phyloP scores from a whole-genome alignment of 2,888 invertebrate genomes.

The Andrena haemorrhoa region DNA sequence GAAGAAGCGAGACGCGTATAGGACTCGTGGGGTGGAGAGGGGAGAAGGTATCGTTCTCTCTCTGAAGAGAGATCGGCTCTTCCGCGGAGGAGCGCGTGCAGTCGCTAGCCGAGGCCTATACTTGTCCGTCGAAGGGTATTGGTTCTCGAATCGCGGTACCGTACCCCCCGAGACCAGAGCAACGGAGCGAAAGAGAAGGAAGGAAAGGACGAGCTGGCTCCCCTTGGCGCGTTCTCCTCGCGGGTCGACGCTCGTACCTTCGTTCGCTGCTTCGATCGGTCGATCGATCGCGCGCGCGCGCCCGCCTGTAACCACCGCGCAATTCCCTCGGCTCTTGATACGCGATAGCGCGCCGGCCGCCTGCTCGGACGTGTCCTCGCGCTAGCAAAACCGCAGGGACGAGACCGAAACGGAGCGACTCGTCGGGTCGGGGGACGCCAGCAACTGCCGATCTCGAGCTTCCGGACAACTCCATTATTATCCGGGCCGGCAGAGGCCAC shows the following conservation, averaged over 20 bases:
- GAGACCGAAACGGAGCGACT: slow-evolving; percentile 5
- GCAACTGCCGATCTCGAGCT: slow-evolving; percentile 27
- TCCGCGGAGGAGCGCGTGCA: slow-evolving; percentile 81
- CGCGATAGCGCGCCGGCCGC: slow-evolving; percentile 18
- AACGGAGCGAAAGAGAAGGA: slow-evolving; percentile 33
- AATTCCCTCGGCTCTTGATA: slow-evolving; percentile 23
- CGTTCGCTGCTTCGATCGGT: slow-evolving; percentile 35
- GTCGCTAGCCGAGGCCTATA: slow-evolving; percentile 83
- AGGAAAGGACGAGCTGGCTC: slow-evolving; percentile 58
- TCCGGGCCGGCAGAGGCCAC: slow-evolving; percentile 15
- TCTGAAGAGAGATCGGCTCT: slow-evolving; percentile 79
- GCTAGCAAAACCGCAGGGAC: background rate
- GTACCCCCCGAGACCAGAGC: slow-evolving; percentile 62
- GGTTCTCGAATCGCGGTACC: slow-evolving; percentile 70
- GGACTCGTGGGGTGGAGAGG: slow-evolving; percentile 57
- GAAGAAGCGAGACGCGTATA: slow-evolving; percentile 38
- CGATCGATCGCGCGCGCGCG: slow-evolving; percentile 48
- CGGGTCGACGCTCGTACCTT: slow-evolving; percentile 52
- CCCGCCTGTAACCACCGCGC: slow-evolving; percentile 10
- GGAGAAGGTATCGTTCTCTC: slow-evolving; percentile 70
- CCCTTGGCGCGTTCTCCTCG: slow-evolving; percentile 59
- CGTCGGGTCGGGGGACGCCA: background rate
- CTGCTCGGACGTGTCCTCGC: background rate
- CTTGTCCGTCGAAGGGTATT: slow-evolving; percentile 82
- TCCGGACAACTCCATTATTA: slow-evolving; percentile 42